phyloP scores from a whole-genome alignment of 2,888 invertebrate species.

The Philhelius pedissequus region DNA sequence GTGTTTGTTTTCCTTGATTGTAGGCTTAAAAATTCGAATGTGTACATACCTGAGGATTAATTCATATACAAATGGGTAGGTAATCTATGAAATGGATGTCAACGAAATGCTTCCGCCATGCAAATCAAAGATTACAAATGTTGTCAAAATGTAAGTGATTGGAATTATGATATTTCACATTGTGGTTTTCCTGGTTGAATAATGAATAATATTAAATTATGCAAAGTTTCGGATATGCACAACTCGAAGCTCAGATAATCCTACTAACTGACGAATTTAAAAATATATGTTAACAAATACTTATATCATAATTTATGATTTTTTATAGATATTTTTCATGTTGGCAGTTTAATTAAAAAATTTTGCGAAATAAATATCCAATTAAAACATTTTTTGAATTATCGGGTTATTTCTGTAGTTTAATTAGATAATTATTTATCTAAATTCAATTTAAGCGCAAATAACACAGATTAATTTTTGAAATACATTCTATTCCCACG shows the following conservation, averaged over 20 bases:
- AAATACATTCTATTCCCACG: no score
- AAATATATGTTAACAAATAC: background rate
- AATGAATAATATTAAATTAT: constrained; percentile 54
- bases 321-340: no score
- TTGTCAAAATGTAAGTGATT: constrained; percentile 65
- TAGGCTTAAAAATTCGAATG: background rate
- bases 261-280: background rate
- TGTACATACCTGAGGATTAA: background rate
- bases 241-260: background rate
- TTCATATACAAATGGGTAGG: no score
- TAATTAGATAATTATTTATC: no score
- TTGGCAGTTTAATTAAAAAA: no score
- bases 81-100: background rate
- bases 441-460: no score
- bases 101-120: background rate
- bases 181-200: constrained; percentile 36
- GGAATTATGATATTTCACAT: constrained; percentile 53
- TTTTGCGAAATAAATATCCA: no score
- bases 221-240: background rate
- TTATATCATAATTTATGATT: no score
- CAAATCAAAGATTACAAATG: constrained; percentile 46
- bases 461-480: no score
- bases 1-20: background rate
- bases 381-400: no score
- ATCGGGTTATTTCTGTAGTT: no score